Conservation (phyloP, 2,888 invertebrate species). For the Aquatica leii region DNA sequence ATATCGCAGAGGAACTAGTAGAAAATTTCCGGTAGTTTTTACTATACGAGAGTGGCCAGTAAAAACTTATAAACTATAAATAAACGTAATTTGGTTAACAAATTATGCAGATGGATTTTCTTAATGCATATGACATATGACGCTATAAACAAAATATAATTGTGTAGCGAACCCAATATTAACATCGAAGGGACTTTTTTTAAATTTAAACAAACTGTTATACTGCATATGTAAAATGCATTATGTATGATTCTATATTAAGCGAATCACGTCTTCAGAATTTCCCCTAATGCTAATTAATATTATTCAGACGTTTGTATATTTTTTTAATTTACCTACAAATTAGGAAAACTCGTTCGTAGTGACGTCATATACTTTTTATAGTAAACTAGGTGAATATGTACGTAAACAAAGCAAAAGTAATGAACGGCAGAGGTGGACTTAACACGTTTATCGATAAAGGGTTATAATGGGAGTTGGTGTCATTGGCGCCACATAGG, state of each 20-base stretch:
- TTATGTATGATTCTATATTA: background rate
- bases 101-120: conserved; percentile 2
- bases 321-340: too few relatives aligned
- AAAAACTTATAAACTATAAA: background rate
- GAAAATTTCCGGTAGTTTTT: conserved; percentile 6
- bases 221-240: too few relatives aligned
- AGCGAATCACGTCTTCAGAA: background rate
- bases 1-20: background rate
- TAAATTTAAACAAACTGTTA: background rate
- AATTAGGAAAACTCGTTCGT: background rate
- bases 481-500: conserved; percentile 35
- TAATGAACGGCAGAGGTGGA: background rate
- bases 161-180: background rate
- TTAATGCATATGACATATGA: background rate
- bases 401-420: background rate
- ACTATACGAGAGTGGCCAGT: conserved; percentile 2
- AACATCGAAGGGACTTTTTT: background rate
- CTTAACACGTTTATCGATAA: background rate
- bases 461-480: background rate
- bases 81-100: background rate
- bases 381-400: background rate
- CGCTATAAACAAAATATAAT: background rate
- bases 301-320: background rate
- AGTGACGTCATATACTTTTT: background rate
- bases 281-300: background rate